Percentiles rank a stretch among this genome's conserved stretches.
These are phyloP conservation scores for Papilio demoleus DNA, from an alignment of 2,888 invertebrate species.

Conservation along the genomic window DNA sequence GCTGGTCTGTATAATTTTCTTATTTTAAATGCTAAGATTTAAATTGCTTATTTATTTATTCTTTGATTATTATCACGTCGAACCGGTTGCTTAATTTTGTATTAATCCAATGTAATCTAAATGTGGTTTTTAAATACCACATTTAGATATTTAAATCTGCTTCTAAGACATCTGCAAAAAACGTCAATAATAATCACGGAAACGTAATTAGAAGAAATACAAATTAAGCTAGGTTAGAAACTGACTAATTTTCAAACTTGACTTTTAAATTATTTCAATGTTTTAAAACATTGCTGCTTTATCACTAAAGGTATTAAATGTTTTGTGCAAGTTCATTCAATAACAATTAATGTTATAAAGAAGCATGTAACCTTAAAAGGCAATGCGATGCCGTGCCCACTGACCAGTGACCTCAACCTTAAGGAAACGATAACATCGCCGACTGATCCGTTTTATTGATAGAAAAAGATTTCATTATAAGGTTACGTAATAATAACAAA, in stretches of 20 bases:
- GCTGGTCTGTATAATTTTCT: constrained; percentile 71
- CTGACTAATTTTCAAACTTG: background rate
- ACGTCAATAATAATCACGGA: background rate
- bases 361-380: constrained; percentile 19
- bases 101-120: background rate
- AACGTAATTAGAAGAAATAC: background rate
- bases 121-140: background rate
- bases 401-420: constrained; percentile 47
- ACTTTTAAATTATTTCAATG: background rate
- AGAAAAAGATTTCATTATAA: constrained; percentile 20
- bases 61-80: too few species aligned
- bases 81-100: background rate
- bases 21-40: too few species aligned
- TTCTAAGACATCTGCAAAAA: background rate
- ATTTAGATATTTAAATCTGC: background rate
- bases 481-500: background rate
- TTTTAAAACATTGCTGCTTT: constrained; percentile 1
- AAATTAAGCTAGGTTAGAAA: background rate
- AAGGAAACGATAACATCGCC: constrained; percentile 28
- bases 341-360: constrained; percentile 6
- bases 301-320: constrained; percentile 7
- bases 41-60: too few species aligned
- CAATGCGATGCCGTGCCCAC: constrained; percentile 38
- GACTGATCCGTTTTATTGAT: constrained; percentile 20
- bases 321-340: background rate